Evolutionary conservation across 2,797 vertebrate species (phyloP), one percentile per base, ranked within the genome.

Genomic region (Gambusia yucatana): DNA sequence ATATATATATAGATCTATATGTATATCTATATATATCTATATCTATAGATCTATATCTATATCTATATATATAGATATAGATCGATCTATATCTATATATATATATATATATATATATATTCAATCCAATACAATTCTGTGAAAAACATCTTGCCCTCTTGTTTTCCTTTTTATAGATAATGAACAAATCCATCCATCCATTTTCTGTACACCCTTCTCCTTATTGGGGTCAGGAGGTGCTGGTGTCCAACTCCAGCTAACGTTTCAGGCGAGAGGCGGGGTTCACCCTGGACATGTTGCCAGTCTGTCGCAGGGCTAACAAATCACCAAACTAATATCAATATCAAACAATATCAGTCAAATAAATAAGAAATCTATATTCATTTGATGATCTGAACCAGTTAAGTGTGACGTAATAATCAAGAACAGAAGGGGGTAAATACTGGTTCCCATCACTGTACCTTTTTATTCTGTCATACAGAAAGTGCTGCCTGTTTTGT

Each of bases 401-500:
- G 20, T 39, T 65, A 39, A 36, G 28, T 63, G 61, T 63, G 33
- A 63, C 61, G 33, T 17, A 33, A 63, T 20, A 67, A 67, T 63
- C 30, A 8, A 36, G 1, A 39, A 36, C 61, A 41, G 22, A 67
- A 2, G 36, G 10, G n/a, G 22, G 36, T 10, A 25, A n/a, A 43
- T 41, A 14, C 39, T 25, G 25, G 22, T 43, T 69, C 39, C 2
- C 1, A 25, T 14, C 47, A 16, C 22, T 39, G 61, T 20, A 63
- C 33, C 20, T 63, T 36, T 39, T 14, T 44, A 1, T 36, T 76
- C 65, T n/a, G 13, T 79, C 44, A 11, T 17, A 47, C 33, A 55
- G 28, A 36, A 30, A 63, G 41, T 33, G 28, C 41, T 11, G 17
- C 57, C 17, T 28, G 52, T 76, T 47, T 78, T 75, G 81, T 59